Evolutionary conservation across 2,888 invertebrate species (phyloP).

Genomic region (Sphinx pinastri): DNA sequence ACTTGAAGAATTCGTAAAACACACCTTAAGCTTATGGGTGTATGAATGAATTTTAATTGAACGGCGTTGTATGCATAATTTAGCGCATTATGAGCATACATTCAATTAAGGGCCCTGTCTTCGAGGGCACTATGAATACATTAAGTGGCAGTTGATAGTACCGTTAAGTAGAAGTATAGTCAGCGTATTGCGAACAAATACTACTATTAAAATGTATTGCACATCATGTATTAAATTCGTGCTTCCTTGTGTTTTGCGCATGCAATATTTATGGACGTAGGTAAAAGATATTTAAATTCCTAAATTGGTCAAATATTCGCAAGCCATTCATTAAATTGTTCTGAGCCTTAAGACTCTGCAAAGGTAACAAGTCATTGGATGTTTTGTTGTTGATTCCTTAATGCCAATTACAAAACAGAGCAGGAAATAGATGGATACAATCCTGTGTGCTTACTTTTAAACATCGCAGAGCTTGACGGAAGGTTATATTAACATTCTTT

Average conservation of each 20-base stretch:
- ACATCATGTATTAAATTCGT: background rate
- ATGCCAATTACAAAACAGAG: too few relatives aligned
- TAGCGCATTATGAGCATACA: conserved; percentile 56
- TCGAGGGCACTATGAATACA: conserved; percentile 43
- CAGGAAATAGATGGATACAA: too few relatives aligned
- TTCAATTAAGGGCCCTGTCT: conserved; percentile 64
- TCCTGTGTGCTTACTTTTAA: too few relatives aligned
- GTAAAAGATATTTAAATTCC: too few relatives aligned
- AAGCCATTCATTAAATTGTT: too few relatives aligned
- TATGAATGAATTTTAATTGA: conserved; percentile 46
- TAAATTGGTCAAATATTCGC: too few relatives aligned
- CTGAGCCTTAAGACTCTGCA: too few relatives aligned
- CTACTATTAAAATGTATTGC: background rate
- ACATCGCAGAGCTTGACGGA: too few relatives aligned
- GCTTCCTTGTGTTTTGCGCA: background rate
- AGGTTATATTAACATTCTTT: too few relatives aligned
- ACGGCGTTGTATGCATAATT: conserved; percentile 47
- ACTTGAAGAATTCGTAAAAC: conserved; percentile 29
- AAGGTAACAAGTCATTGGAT: too few relatives aligned
- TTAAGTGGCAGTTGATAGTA: conserved; percentile 44
- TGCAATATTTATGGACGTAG: background rate
- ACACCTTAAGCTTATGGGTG: conserved; percentile 33
- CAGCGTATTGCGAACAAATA: background rate
- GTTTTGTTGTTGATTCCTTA: too few relatives aligned
- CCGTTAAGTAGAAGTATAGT: conserved; percentile 33